A percentile compares a stretch with the other conserved stretches of the same genome.
These are phyloP conservation scores for Marmota flaviventris DNA, from an alignment of 2,113 vertebrate genomes.

Conservation along the genomic window DNA sequence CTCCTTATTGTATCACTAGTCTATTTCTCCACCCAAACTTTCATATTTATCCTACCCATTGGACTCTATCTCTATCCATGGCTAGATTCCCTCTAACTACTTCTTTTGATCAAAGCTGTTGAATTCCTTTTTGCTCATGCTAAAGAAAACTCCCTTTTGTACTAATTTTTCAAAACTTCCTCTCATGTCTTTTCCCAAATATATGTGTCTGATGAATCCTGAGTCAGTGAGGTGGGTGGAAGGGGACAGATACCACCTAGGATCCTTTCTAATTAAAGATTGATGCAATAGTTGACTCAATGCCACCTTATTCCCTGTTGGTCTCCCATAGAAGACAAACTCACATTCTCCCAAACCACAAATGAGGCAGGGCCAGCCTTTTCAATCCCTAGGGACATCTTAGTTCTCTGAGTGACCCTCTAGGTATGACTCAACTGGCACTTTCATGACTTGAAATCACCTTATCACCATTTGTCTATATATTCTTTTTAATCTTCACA, in stretches of 20 bases:
- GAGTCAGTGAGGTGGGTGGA: background rate
- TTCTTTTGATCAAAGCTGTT: conserved; percentile 14
- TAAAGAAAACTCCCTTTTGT: background rate
- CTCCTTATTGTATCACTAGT: background rate
- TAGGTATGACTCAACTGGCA: too few species aligned
- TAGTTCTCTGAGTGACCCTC: background rate
- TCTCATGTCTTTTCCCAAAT: background rate
- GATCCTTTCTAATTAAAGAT: background rate
- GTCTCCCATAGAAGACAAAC: background rate
- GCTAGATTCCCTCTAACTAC: background rate
- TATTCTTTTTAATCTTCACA: background rate
- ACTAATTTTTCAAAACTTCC: background rate
- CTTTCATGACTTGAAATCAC: background rate
- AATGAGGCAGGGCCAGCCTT: background rate
- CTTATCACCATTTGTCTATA: background rate
- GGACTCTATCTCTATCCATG: background rate
- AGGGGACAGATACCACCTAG: background rate
- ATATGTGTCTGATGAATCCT: background rate
- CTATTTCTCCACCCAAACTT: background rate
- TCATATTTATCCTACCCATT: background rate
- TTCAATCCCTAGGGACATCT: background rate
- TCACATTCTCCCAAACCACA: background rate
- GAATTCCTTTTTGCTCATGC: background rate
- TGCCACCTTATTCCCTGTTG: background rate
- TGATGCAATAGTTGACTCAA: background rate